phyloP scores from a whole-genome alignment of 1,140 invertebrate genomes.

The Drosophila rhopaloa region DNA sequence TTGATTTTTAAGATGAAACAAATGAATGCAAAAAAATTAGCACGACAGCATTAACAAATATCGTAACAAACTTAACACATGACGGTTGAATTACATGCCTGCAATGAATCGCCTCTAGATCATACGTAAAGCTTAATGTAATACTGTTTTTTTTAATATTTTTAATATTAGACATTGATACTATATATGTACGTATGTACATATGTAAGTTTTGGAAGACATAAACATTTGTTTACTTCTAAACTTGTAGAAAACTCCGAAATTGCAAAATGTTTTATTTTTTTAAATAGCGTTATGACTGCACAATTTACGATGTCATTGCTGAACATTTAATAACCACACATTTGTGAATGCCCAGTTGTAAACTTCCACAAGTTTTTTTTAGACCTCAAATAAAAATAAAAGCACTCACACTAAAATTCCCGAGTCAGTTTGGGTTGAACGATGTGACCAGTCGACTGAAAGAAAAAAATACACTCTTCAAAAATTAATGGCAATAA shows the following conservation, averaged over 20 bases:
- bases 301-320: constrained; percentile 5
- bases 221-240: constrained; percentile 13
- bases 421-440: constrained; percentile 10
- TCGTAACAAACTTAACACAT: neutral
- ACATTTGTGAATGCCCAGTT: constrained; percentile 11
- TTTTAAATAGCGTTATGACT: neutral
- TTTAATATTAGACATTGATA: constrained; percentile 14
- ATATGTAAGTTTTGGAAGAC: constrained; percentile 11
- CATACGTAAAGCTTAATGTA: constrained; percentile 2
- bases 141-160: constrained; percentile 5
- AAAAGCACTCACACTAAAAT: constrained; percentile 17
- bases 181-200: constrained; percentile 7
- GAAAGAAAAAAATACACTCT: neutral
- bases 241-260: constrained; percentile 2
- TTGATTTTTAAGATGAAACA: constrained; percentile 1
- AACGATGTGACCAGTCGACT: constrained; percentile 11
- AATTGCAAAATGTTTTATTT: neutral
- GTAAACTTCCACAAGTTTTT: constrained; percentile 13
- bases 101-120: neutral
- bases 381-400: constrained; percentile 15
- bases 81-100: neutral
- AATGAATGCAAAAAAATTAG: neutral
- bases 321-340: constrained; percentile 4
- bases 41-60: neutral
- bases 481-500: neutral